Evolutionary conservation across 2,888 invertebrate species (phyloP).

Genomic region (Thyatira batis): DNA sequence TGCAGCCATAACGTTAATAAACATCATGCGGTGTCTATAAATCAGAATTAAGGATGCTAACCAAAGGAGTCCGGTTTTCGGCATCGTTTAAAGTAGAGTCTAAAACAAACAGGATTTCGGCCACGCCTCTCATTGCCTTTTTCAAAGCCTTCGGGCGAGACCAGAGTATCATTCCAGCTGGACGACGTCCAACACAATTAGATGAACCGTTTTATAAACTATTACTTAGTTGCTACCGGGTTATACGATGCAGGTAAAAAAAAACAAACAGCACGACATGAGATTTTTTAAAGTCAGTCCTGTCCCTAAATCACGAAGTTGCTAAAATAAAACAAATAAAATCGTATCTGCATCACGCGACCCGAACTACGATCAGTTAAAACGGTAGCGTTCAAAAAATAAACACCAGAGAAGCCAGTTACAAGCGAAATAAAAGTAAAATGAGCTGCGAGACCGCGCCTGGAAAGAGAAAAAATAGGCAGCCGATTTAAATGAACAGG

Average conservation of each 20-base stretch:
- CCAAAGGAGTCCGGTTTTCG: slow-evolving; percentile 63
- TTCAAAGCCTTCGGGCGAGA: slow-evolving; percentile 51
- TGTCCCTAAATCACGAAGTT: slow-evolving; percentile 56
- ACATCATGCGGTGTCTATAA: slow-evolving; percentile 72
- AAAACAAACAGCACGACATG: slow-evolving; percentile 46
- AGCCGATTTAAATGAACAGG: slow-evolving; percentile 40
- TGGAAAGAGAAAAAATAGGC: slow-evolving; percentile 27
- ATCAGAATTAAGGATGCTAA: slow-evolving; percentile 75
- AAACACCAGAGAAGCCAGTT: slow-evolving; percentile 44
- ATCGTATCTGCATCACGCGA: slow-evolving; percentile 54
- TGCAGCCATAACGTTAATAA: slow-evolving; percentile 66
- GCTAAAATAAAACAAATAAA: slow-evolving; percentile 50
- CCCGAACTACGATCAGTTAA: slow-evolving; percentile 65
- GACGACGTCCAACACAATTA: slow-evolving; percentile 58
- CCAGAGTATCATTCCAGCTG: slow-evolving; percentile 51
- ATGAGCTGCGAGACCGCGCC: slow-evolving; percentile 35
- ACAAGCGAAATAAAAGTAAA: slow-evolving; percentile 55
- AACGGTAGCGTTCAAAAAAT: slow-evolving; percentile 62
- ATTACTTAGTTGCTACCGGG: slow-evolving; percentile 48
- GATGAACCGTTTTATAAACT: slow-evolving; percentile 43
- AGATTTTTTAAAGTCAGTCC: slow-evolving; percentile 9
- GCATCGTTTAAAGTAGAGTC: slow-evolving; percentile 66
- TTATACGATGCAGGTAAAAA: slow-evolving; percentile 44
- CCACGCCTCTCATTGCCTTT: slow-evolving; percentile 52
- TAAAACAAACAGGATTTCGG: slow-evolving; percentile 72